phyloP scores from a whole-genome alignment of 2,113 vertebrate species.

The Loxodonta africana region DNA sequence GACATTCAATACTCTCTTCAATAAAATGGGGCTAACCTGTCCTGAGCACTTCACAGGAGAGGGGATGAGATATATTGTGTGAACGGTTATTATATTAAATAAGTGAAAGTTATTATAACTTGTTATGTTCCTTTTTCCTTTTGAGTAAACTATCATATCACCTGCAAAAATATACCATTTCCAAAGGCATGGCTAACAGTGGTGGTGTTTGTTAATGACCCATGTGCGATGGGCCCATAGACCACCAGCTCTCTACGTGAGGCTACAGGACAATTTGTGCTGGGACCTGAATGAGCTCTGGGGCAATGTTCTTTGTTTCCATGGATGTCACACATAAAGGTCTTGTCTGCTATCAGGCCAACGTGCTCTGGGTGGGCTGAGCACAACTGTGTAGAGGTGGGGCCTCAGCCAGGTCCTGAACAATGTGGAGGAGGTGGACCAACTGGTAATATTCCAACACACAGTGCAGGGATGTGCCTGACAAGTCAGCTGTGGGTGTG shows the following conservation, averaged over 20 bases:
- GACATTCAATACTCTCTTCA: not conserved
- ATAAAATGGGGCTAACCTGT: not conserved
- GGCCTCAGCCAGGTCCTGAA: not conserved
- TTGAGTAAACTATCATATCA: not conserved
- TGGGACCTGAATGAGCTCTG: not conserved
- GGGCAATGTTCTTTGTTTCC: not conserved
- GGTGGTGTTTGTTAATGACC: not conserved
- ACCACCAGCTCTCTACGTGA: not conserved
- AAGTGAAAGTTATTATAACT: not conserved
- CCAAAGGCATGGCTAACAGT: not conserved
- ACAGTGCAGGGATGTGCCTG: no score
- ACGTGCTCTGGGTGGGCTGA: not conserved
- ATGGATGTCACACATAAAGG: not conserved
- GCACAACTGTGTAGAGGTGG: not conserved
- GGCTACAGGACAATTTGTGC: not conserved
- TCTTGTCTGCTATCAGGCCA: no score
- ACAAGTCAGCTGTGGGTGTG: no score
- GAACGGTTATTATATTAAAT: not conserved
- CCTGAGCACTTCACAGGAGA: not conserved
- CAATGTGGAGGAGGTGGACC: not conserved
- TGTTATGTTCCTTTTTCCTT: not conserved
- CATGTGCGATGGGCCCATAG: fast-evolving
- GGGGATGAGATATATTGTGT: not conserved
- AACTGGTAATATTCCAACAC: not conserved
- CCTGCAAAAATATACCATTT: not conserved